A percentile compares a stretch with the other conserved stretches of the same genome.
These are phyloP conservation scores for Pocillopora damicornis DNA, from an alignment of 64 coral and sea anemone genomes.

Conservation along the genomic window DNA sequence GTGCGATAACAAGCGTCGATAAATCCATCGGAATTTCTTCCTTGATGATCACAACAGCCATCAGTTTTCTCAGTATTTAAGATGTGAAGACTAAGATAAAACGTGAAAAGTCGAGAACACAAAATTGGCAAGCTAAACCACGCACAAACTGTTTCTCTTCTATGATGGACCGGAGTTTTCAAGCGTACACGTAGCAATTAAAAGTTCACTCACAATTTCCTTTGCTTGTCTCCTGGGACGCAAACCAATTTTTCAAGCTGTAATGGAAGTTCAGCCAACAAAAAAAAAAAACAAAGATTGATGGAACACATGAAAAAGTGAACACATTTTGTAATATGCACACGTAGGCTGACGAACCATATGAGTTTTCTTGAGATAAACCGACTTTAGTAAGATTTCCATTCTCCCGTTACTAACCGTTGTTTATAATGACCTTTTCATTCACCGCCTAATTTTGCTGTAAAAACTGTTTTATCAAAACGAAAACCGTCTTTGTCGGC, in stretches of 20 bases:
- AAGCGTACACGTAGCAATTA: too few species aligned
- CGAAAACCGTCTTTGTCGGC: not conserved
- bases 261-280: not conserved
- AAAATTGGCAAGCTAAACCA: too few species aligned
- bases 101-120: too few species aligned
- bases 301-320: not conserved
- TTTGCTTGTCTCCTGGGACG: not conserved
- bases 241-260: not conserved
- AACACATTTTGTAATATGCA: not conserved
- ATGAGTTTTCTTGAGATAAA: not conserved
- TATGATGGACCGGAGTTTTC: too few species aligned
- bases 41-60: not conserved
- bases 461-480: constrained; percentile 32
- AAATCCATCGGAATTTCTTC: not conserved
- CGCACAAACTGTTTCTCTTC: too few species aligned
- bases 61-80: not conserved
- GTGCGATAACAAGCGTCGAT: not conserved
- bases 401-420: not conserved
- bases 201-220: not conserved
- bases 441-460: not conserved
- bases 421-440: constrained; percentile 18
- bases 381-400: not conserved
- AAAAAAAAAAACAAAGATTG: not conserved
- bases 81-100: too few species aligned
- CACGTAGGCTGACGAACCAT: not conserved